Evolutionary conservation across 2,797 vertebrate genomes (phyloP), one percentile per base, ranked within the genome.

Genomic region (Ataeniobius toweri): DNA sequence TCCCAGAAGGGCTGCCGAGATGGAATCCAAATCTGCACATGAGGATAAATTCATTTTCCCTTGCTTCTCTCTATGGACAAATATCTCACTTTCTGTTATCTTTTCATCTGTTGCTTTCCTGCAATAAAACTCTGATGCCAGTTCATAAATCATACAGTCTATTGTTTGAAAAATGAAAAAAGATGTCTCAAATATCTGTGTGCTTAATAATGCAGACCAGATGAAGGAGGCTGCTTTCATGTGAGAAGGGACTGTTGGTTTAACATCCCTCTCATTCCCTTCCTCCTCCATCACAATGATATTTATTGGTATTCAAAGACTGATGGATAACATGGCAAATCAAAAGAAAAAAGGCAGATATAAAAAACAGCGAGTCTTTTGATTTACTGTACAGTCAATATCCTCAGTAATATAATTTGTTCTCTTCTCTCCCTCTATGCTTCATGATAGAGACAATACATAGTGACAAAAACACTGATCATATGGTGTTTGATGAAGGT

Each of bases 111-210:
- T 92, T 90, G 91, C 83, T 89, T 94, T 92, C 94, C 87, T 92
- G 91, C 95, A 94, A 88, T 95, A 95, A 96, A 95, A 89, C 93
- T 96, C 94, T 94, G 96, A 96, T 94, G 95, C 94, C 91, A 94
- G 85, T 90, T 92, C 95, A 95, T 97, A 96, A 97, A 96, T 96
- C 96, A 97, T 96, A 93, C 85, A 59, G 90, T 89, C 95, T 91
- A 96, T 96, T 97, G 96, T 97, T 95, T 94, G 93, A 94, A 92
- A 95, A 94, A 94, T 81, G 90, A 95, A 96, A 96, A 97, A 96
- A 96, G 88, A 95, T 94, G 94, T 95, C 92, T 87, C 74, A 93
- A 94, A 95, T 96, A 96, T 97, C 95, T 95, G 83, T 87, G 83
- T 91, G 89, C 88, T 87, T 69, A 88, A 90, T 97, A 97, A 97